These are phyloP conservation scores for Elmis aenea DNA, from an alignment of 2,888 invertebrate species.

Conservation along the genomic window DNA sequence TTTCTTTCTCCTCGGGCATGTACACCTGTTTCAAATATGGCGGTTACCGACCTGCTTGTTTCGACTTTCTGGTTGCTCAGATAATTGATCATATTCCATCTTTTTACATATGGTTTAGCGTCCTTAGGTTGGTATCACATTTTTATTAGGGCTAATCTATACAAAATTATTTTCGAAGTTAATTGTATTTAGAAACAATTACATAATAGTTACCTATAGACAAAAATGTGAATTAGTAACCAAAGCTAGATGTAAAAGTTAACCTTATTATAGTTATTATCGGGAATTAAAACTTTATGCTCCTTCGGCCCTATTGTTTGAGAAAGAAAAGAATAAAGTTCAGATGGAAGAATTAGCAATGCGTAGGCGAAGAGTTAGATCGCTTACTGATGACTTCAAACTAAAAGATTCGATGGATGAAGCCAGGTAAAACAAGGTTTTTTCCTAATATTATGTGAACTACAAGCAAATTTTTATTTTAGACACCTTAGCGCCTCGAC, in stretches of 20 bases:
- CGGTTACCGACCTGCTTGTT: constrained; percentile 47
- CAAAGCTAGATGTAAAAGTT: no score
- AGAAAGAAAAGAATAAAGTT: constrained; percentile 6
- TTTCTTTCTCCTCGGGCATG: constrained; percentile 48
- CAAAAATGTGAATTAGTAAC: no score
- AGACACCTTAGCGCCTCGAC: constrained; percentile 27
- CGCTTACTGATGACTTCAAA: constrained; percentile 43
- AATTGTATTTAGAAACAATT: no score
- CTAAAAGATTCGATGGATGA: constrained; percentile 16
- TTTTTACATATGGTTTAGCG: constrained; percentile 52
- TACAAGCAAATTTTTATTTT: constrained; percentile 3
- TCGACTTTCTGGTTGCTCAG: constrained; percentile 50
- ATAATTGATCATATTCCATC: constrained; percentile 47
- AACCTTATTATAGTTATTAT: constrained; percentile 20
- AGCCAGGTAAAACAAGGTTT: constrained; percentile 6
- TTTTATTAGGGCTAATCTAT: no score
- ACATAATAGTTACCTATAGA: no score
- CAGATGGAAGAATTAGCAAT: constrained; percentile 43
- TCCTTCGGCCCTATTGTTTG: constrained; percentile 10
- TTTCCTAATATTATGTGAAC: background rate
- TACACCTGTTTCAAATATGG: constrained; percentile 50
- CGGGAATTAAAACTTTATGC: constrained; percentile 16
- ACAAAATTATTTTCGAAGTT: no score
- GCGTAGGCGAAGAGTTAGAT: constrained; percentile 49
- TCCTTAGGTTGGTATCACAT: constrained; percentile 43